phyloP scores from a whole-genome alignment of 2,797 vertebrate genomes.

The Megalops cyprinoides region DNA sequence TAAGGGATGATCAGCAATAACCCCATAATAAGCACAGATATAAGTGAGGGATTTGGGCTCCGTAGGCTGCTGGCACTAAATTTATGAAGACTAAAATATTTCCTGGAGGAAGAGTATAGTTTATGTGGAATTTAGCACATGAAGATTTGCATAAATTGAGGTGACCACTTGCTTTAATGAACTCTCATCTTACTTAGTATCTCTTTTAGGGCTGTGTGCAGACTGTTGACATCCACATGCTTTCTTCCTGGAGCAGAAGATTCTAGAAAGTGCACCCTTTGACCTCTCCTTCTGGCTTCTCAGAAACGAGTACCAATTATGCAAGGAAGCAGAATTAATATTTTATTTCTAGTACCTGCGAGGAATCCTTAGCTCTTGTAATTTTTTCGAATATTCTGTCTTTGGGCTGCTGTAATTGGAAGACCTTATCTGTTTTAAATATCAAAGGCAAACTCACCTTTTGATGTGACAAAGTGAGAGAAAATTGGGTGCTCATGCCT shows the following conservation, averaged over 20 bases:
- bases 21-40: background rate
- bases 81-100: no score
- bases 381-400: constrained; percentile 35
- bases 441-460: constrained; percentile 32
- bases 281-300: constrained; percentile 39
- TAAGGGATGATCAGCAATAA: background rate
- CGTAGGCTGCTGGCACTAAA: no score
- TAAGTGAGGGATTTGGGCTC: no score
- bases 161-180: background rate
- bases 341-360: constrained; percentile 45
- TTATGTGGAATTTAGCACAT: no score
- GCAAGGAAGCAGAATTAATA: constrained; percentile 68
- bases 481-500: constrained; percentile 25
- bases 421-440: constrained; percentile 43
- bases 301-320: constrained; percentile 63
- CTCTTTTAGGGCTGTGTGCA: background rate
- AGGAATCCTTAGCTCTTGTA: constrained; percentile 28
- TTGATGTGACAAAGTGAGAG: constrained; percentile 38
- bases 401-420: constrained; percentile 37
- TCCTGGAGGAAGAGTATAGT: no score
- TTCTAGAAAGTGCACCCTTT: background rate
- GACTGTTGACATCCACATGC: background rate
- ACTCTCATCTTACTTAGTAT: background rate
- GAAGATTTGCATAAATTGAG: background rate
- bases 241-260: constrained; percentile 14